Conservation (phyloP, 2,888 invertebrate species). For the Lycocerus yunnanus region DNA sequence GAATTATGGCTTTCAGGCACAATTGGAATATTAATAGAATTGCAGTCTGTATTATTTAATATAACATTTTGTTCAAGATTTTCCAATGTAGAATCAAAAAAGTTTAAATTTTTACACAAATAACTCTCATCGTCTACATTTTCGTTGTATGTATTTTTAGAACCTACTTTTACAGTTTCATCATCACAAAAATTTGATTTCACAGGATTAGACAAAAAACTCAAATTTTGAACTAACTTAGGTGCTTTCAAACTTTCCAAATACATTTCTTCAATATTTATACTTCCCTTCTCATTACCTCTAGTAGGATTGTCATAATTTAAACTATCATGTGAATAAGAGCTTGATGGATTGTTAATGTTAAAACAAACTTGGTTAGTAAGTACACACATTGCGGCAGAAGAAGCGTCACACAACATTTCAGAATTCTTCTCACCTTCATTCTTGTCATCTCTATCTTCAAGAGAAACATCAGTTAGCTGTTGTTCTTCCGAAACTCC, state of each 20-base stretch:
- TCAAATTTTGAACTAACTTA: conserved; percentile 46
- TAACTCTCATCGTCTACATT: not conserved
- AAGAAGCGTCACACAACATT: conserved; percentile 41
- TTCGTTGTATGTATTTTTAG: not conserved
- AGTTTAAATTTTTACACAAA: not conserved
- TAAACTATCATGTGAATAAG: not conserved
- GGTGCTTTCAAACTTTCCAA: conserved; percentile 49
- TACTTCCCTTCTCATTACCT: not conserved
- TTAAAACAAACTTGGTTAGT: conserved; percentile 7
- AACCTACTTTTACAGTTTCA: not conserved
- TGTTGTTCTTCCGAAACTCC: not conserved
- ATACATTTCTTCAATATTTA: not conserved
- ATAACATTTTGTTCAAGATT: not conserved
- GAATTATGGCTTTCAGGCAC: conserved; percentile 18
- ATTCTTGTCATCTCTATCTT: conserved; percentile 19
- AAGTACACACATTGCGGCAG: conserved; percentile 37
- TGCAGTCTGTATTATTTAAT: not conserved
- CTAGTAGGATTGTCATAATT: not conserved
- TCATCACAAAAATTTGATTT: not conserved
- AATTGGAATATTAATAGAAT: not conserved
- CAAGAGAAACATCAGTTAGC: not conserved
- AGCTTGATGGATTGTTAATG: conserved; percentile 1
- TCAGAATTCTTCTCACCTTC: conserved; percentile 52
- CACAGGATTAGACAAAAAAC: not conserved
- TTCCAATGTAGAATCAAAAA: not conserved